Base-by-base conservation (phyloP, 2,888 invertebrate genomes). In the Xylota segnis region DNA sequence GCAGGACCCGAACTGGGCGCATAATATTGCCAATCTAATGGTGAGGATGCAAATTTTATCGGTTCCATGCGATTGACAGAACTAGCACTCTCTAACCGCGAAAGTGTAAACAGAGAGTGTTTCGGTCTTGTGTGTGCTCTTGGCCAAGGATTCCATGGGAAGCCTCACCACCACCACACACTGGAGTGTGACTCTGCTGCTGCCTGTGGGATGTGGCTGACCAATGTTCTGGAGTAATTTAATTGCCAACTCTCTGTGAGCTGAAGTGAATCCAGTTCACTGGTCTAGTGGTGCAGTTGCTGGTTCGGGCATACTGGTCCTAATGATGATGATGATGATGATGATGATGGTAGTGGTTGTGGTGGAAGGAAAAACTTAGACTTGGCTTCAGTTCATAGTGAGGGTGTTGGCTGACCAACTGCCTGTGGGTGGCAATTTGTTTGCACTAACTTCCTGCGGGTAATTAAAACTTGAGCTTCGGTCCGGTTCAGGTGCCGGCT, bases 31-130 rank as follows among this genome's bases (percentile, higher is more conserved):
- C 63, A 23, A 78, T 63, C 68, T 61, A 63, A 70, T 65, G 54
- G 61, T 50, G 59, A 43, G 74, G 63, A 78, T 79, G 74, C 68
- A 79, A 78, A 74, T 83, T 83, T 83, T 83, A 78, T 83, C 68
- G 59, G 66, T 68, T 78, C 61, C 68, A 72, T 56, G 37, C 79
- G 79, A 74, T 78, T 83, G 66, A 78, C 72, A 59, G 37, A 78
- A 78, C 83, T 43, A 34, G 66, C 66, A 40, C 65, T 66, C 58
- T 66, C 65, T 66, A 37, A 66, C 78, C 72, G 47, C 77, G 65
- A 83, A 58, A 71, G 77, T 83, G 77, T 65, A 77, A 71, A 77
- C 63, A 70, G 70, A 70, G 68, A 66, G 75, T 61, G 52, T 34
- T 72, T 52, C 47, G 70, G 61, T 63, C 50, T 34, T 65, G 37